Evolutionary conservation across 2,888 invertebrate genomes (phyloP), one percentile per base, ranked within the genome.

Genomic region (Aquatica leii): DNA sequence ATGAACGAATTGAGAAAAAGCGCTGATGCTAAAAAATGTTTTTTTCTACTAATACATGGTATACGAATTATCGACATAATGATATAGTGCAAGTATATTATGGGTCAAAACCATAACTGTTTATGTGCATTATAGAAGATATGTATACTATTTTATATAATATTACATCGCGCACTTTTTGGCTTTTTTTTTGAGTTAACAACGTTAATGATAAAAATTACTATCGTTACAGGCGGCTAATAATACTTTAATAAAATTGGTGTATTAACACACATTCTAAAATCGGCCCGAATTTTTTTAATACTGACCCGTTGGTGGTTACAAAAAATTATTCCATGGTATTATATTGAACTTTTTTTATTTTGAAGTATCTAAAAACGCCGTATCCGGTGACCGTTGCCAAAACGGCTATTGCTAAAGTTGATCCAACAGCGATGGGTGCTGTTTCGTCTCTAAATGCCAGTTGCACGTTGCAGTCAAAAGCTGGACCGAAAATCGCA

Each of bases 311-410:
- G 8, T 20, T 46, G 24, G 24, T 20, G 3, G 8, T 46, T 12
- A 2, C 20, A 17, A 46, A 20, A 46, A 18, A 37, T 83, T 88
- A 94, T 82, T 94, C 93, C 94, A 95, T 95, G 9, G 93, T 93
- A 77, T 94, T 94, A 77, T 95, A 95, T 76, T 95, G 93, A 1
- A 95, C 93, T 81, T 94, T 94, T 83, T 94, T 94, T 50, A 94
- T 88, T 81, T 94, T 93, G 78, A 94, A 87, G 77, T 95, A 93
- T 73, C 94, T 89, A 84, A 88, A 93, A 59, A 92, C 87, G 0
- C 93, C 94, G 76, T 96, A 96, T 0, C 93, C 94, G 1, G 92
- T 87, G 17, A 96, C 86, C 0, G 93, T 95, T 12, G 90, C 85
- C 0, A 95, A 85, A 0, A 94, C 92, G 1, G 92, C 91, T 21